Conservation (phyloP, 2,797 vertebrate genomes). For the Ceryle rudis region DNA sequence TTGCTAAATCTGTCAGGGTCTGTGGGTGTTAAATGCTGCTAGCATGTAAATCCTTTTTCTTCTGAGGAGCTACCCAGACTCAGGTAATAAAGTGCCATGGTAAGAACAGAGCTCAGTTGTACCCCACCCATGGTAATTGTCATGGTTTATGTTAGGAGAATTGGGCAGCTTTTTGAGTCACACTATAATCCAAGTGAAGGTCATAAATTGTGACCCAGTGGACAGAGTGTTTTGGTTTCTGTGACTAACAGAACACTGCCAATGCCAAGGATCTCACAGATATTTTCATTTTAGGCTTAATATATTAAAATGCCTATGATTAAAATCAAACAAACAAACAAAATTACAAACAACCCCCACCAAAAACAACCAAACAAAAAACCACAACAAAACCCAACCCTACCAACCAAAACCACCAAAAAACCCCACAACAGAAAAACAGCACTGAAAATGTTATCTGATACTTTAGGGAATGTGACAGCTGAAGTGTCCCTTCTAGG, state of each 20-base stretch:
- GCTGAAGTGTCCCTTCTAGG: not conserved
- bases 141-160: not conserved
- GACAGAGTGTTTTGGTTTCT: not conserved
- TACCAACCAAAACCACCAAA: too few species aligned
- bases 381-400: not conserved
- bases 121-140: not conserved
- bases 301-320: not conserved
- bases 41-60: slow-evolving; percentile 50
- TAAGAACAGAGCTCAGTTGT: not conserved
- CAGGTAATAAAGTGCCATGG: not conserved
- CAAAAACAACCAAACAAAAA: too few species aligned
- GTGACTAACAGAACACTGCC: not conserved
- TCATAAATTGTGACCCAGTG: not conserved
- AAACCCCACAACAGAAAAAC: not conserved
- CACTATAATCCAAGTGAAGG: not conserved
- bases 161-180: not conserved
- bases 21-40: slow-evolving; percentile 65
- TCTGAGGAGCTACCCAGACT: slow-evolving; percentile 5
- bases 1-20: slow-evolving; percentile 69
- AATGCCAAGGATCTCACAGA: not conserved
- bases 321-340: not conserved
- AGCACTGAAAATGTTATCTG: not conserved
- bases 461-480: not conserved
- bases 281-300: not conserved
- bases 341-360: too few species aligned